phyloP scores from a whole-genome alignment of 2,113 vertebrate species.

The Ondatra zibethicus region DNA sequence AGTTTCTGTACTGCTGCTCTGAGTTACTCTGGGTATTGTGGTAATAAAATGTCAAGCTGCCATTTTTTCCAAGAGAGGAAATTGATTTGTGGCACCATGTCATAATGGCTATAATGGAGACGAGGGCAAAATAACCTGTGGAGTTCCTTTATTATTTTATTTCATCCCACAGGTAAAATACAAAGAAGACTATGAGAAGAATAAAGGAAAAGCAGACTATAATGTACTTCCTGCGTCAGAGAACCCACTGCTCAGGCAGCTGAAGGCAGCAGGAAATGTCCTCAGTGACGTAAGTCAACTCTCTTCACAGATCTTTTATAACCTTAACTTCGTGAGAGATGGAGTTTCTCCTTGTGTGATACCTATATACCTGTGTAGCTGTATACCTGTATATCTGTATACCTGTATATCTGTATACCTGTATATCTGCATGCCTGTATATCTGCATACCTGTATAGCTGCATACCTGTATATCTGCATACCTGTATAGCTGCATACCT shows the following conservation, averaged over 20 bases:
- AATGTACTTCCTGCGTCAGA: conserved; percentile 97
- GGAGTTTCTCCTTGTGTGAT: not conserved
- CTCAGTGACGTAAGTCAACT: conserved; percentile 94
- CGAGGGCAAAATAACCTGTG: conserved; percentile 15
- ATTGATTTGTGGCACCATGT: conserved; percentile 56
- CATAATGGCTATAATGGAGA: conserved; percentile 15
- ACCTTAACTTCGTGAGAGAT: not conserved
- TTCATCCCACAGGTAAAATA: conserved; percentile 92
- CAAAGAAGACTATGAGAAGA: conserved; percentile 96
- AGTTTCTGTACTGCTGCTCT: conserved; percentile 28
- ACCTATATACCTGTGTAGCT: not conserved
- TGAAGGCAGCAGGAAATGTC: conserved; percentile 91
- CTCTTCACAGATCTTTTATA: conserved; percentile 20
- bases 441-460: not conserved
- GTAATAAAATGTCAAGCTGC: conserved; percentile 67
- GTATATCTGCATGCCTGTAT: not conserved
- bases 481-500: not conserved
- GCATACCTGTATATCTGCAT: not conserved
- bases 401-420: not conserved
- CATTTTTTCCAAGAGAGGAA: conserved; percentile 63
- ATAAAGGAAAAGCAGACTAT: conserved; percentile 92
- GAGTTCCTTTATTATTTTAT: conserved; percentile 8
- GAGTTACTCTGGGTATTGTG: conserved; percentile 56
- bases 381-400: not conserved
- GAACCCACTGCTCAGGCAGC: conserved; percentile 94